Evolutionary conservation across 2,113 vertebrate species (phyloP).

Genomic region (Phaetusa simplex): DNA sequence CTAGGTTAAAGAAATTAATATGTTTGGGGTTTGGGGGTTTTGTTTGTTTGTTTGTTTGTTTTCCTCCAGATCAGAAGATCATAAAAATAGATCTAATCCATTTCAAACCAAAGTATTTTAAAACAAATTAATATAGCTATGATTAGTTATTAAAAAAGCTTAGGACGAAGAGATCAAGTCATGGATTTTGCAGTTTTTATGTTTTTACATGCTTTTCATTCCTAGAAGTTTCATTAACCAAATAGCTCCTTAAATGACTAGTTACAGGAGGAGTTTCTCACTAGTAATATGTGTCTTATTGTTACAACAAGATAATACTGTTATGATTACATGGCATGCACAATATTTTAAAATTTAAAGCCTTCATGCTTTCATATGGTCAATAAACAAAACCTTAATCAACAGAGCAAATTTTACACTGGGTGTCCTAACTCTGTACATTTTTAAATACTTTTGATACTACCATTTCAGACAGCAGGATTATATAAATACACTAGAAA

Average conservation of each 20-base stretch:
- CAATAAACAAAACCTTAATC: not conserved
- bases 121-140: not conserved
- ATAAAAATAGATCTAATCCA: not conserved
- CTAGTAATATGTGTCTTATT: not conserved
- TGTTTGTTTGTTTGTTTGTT: not conserved
- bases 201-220: not conserved
- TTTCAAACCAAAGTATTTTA: not conserved
- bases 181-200: not conserved
- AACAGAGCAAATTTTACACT: not conserved
- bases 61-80: not conserved
- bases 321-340: not conserved
- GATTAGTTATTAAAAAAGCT: not conserved
- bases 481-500: not conserved
- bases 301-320: not conserved
- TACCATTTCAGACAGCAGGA: not conserved
- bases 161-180: not conserved
- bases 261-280: not conserved
- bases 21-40: fast-evolving
- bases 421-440: not conserved
- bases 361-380: not conserved
- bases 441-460: not conserved
- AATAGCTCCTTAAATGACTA: not conserved
- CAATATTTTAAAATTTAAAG: not conserved
- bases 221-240: not conserved
- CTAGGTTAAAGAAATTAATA: not conserved